Base-by-base conservation (phyloP, 2,797 vertebrate genomes). In the Hemitrygon akajei region DNA sequence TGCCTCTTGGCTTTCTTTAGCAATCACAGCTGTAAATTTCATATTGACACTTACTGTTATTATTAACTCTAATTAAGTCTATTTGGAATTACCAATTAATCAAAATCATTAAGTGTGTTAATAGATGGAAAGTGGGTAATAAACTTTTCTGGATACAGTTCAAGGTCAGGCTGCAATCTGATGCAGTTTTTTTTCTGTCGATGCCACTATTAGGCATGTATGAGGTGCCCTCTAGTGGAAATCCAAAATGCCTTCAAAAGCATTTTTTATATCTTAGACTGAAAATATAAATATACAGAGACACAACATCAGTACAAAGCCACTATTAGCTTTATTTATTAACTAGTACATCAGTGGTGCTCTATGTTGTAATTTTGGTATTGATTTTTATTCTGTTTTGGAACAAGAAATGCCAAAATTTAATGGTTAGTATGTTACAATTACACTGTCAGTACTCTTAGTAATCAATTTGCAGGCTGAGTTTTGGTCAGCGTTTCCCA, bases 161-260 rank as follows among this genome's bases (percentile, higher is more conserved):
- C 63, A 73, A 91, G 66, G 10, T 75, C 18, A 20, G 37, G 37
- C 58, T 89, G 18, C 37, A 76, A 11, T 56, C 47, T 60, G 25
- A 58, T 56, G 27, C 30, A 30, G 73, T 20, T 18, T 73, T 75
- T 69, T n/a, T 75, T 22, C 56, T n/a, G 7, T 18, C 34, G n/a
- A 12, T n/a, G 25, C 27, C 4, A 14, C 91, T 93, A 56, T 56
- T 75, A 93, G 73, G 60, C 47, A 58, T 93, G 91, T 93, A 76
- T 27, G 34, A 93, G 91, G 91, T 76, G 91, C 91, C 91, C 91
- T 76, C 91, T 76, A 76, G 91, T 93, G 91, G 73, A 93, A 76
- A 93, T 56, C 18, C n/a, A 76, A 56, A 56, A 27, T 93, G 1
- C 0, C 30, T 56, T 58, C 30, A 71, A 37, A 69, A 3, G 60